phyloP scores from a whole-genome alignment of 2,888 invertebrate species.

The Euplagia quadripunctaria region DNA sequence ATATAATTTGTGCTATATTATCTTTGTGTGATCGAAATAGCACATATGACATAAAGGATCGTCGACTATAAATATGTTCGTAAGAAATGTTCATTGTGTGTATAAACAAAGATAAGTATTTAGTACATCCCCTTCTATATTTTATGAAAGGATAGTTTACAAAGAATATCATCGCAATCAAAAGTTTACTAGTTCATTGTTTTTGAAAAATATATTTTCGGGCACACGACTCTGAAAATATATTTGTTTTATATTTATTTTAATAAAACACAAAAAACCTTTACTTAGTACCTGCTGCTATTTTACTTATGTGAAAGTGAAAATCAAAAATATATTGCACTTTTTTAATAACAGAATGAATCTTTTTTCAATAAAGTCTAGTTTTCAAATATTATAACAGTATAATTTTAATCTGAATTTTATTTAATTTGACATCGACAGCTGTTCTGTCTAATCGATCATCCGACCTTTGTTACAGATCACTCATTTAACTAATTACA shows the following conservation, averaged over 20 bases:
- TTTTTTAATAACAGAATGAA: no score
- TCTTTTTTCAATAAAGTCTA: no score
- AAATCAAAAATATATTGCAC: no score
- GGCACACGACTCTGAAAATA: background rate
- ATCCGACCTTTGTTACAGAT: no score
- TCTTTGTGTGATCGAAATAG: background rate
- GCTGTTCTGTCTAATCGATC: no score
- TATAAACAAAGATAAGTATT: constrained; percentile 18
- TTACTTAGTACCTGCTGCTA: background rate
- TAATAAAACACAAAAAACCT: background rate
- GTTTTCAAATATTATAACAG: no score
- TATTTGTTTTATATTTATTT: background rate
- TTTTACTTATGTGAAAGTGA: no score
- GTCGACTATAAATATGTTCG: background rate
- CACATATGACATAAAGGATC: background rate
- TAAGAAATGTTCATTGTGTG: background rate
- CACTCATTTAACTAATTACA: constrained; percentile 1
- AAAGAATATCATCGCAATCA: constrained; percentile 3
- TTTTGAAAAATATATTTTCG: constrained; percentile 13
- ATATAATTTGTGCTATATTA: background rate
- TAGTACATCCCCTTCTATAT: constrained; percentile 21
- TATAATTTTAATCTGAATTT: no score
- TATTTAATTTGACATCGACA: no score
- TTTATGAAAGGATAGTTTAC: constrained; percentile 27
- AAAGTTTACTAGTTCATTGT: constrained; percentile 10